Evolutionary conservation across 2,797 vertebrate species (phyloP).

Genomic region (Catostomus latipinnis): DNA sequence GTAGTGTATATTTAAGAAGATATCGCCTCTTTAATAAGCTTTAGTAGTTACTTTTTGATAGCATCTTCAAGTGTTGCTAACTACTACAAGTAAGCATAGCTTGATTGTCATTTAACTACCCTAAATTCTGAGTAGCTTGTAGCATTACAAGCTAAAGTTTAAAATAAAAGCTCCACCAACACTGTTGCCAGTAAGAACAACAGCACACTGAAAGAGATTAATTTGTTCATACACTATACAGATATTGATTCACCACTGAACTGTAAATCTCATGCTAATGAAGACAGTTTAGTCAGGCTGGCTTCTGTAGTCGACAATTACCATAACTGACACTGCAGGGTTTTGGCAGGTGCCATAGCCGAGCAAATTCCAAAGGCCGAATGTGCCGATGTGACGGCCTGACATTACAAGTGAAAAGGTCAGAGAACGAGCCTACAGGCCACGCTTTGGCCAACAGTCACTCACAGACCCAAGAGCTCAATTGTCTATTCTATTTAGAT

Average conservation of each 20-base stretch:
- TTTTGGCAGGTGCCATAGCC: slow-evolving; percentile 6
- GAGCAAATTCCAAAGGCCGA: slow-evolving; percentile 6
- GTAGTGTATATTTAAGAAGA: too few species aligned
- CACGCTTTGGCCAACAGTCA: background rate
- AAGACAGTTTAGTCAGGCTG: background rate
- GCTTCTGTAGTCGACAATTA: slow-evolving; percentile 27
- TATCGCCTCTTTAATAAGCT: too few species aligned
- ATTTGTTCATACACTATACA: background rate
- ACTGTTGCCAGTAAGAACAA: too few species aligned
- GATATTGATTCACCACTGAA: background rate
- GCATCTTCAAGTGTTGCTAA: too few species aligned
- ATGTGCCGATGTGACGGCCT: background rate
- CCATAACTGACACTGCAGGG: slow-evolving; percentile 27
- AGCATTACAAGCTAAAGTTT: too few species aligned
- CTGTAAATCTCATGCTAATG: background rate
- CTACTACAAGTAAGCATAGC: too few species aligned
- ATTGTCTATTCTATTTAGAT: background rate
- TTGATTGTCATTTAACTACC: too few species aligned
- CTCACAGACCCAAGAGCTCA: slow-evolving; percentile 31
- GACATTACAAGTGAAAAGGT: slow-evolving; percentile 52
- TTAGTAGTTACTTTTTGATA: too few species aligned
- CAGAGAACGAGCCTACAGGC: slow-evolving; percentile 36
- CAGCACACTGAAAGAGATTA: background rate
- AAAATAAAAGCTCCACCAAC: too few species aligned
- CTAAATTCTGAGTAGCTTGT: too few species aligned